Percentiles rank a stretch among this genome's conserved stretches.
phyloP scores from a whole-genome alignment of 2,797 vertebrate genomes.

The Eremophila alpestris region DNA sequence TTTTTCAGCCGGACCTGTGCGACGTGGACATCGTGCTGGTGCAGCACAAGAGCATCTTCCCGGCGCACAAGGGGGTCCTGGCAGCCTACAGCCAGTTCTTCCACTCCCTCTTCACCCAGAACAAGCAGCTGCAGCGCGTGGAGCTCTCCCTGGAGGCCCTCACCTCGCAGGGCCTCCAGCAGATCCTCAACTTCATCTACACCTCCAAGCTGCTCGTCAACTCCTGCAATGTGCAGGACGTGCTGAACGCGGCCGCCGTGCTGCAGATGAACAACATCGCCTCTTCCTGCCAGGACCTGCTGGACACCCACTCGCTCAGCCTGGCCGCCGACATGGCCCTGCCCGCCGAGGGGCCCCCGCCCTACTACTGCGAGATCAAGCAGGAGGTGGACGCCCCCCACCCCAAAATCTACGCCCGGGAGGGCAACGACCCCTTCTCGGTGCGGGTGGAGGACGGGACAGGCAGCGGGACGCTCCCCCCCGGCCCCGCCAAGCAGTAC shows the following conservation, averaged over 20 bases:
- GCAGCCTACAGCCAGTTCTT: conserved; percentile 98
- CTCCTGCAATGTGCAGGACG: conserved; percentile 89
- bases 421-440: conserved; percentile 86
- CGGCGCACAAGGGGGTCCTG: conserved; percentile 95
- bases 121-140: conserved; percentile 93
- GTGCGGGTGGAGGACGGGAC: conserved; percentile 85
- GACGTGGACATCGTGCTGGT: conserved; percentile 96
- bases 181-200: conserved; percentile 99
- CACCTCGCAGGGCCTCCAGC: conserved; percentile 92
- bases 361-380: conserved; percentile 92
- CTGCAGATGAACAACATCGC: conserved; percentile 96
- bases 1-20: conserved; percentile 94
- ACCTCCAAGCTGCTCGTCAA: conserved; percentile 96
- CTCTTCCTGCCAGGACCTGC: conserved; percentile 91
- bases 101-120: conserved; percentile 95
- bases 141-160: conserved; percentile 94
- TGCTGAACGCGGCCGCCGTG: conserved; percentile 90
- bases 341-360: conserved; percentile 74
- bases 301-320: conserved; percentile 87
- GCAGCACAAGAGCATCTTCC: conserved; percentile 93
- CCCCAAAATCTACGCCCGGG: conserved; percentile 87
- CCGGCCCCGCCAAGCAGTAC: conserved; percentile 80
- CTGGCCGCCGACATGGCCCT: conserved; percentile 80
- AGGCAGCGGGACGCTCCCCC: not conserved
- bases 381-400: conserved; percentile 84